Base-by-base conservation (phyloP, 2,888 invertebrate species). In the Melipona beecheii region DNA sequence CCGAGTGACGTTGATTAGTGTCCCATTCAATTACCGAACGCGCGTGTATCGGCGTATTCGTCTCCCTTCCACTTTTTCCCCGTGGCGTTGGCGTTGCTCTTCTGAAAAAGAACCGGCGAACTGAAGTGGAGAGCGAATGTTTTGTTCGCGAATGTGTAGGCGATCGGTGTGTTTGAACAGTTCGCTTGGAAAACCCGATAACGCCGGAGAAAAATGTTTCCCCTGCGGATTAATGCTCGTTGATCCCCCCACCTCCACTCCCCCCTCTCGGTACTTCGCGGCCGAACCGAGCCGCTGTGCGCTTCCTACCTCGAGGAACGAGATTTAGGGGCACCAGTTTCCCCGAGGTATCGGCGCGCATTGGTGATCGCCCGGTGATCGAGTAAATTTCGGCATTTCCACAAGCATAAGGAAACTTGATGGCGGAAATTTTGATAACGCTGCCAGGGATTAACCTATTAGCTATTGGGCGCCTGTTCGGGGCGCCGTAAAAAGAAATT, bases 131-230 rank as follows among this genome's bases (percentile, higher is more conserved):
- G 54, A 66, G 54, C 58, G 50, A 58, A 43, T 60, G 65, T 70
- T 74, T 81, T 56, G 62, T 43, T 24, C 2, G 19, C 43, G 17
- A 1, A 4, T n/a, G 50, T 27, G 49, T 17, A 15, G 56, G 17
- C 50, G 69, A 24, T 31, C 36, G 50, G 43, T 43, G 15, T 74
- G 79, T 75, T 70, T 66, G 74, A 82, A 74, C 79, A 79, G 74
- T 58, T 74, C 82, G 69, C 65, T 79, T 24, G 82, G 70, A 75
- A 79, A 82, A 79, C 65, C 60, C 65, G 82, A 82, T 79, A 82
- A 70, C 74, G 60, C 58, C 31, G 13, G 65, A 64, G 74, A 71
- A 82, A 82, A 82, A 82, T 82, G 82, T 82, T 79, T 79, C 60
- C 79, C 64, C 70, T 27, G 58, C 58, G 65, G 79, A 82, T 82